phyloP scores from a whole-genome alignment of 2,113 vertebrate genomes.

The Sciurus niger region DNA sequence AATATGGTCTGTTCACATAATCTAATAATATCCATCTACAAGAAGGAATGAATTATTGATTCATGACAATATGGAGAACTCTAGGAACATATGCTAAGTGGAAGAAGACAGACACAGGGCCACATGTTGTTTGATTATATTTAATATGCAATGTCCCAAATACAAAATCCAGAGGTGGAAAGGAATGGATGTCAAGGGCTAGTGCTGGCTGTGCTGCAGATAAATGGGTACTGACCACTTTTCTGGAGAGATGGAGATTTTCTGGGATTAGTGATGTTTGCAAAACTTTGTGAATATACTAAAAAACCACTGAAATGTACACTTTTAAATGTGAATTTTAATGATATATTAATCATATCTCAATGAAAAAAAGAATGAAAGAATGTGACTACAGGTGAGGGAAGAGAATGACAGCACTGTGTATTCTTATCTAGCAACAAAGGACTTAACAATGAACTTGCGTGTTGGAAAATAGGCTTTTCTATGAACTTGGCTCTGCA shows the following conservation, averaged over 20 bases:
- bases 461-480: not conserved
- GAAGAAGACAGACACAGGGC: not conserved
- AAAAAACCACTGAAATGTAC: not conserved
- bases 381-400: not conserved
- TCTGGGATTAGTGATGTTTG: not conserved
- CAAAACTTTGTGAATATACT: not conserved
- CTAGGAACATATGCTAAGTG: not conserved
- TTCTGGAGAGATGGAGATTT: not conserved
- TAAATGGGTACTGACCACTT: not conserved
- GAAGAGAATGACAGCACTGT: not conserved
- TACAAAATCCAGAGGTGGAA: not conserved
- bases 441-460: not conserved
- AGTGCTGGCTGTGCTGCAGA: too few relatives aligned
- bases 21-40: not conserved
- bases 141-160: not conserved
- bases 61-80: not conserved
- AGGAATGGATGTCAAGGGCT: not conserved
- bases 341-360: not conserved
- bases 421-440: not conserved
- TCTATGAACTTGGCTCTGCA: not conserved
- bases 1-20: not conserved
- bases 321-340: not conserved
- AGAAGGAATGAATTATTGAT: not conserved
- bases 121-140: not conserved
- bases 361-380: not conserved